These are phyloP conservation scores for Drosophila anomelani DNA, from an alignment of 2,888 invertebrate genomes.

Conservation along the genomic window DNA sequence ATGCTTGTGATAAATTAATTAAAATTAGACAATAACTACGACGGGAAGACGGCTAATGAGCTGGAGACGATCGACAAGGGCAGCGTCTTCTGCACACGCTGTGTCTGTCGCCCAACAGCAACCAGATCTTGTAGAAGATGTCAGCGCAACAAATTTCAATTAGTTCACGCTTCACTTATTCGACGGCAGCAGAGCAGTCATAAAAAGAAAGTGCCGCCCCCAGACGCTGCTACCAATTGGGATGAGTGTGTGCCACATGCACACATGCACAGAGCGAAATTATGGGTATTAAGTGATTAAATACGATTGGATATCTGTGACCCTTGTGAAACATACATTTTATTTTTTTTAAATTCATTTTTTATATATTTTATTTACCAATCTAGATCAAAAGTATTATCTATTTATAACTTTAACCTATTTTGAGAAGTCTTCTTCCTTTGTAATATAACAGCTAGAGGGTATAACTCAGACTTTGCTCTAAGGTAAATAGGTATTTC, in stretches of 20 bases:
- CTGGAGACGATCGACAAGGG: conserved; percentile 70
- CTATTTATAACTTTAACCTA: too few relatives aligned
- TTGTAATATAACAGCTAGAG: too few relatives aligned
- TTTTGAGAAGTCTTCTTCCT: not conserved
- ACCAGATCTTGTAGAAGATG: conserved; percentile 73
- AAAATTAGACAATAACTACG: conserved; percentile 77
- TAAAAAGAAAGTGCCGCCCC: conserved; percentile 77
- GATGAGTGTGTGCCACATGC: conserved; percentile 35
- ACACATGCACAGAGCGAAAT: conserved; percentile 9
- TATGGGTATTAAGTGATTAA: not conserved
- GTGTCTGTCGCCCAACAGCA: conserved; percentile 46
- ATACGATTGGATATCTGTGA: not conserved
- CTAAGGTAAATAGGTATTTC: not conserved
- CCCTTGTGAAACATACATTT: not conserved
- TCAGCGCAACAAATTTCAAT: conserved; percentile 82
- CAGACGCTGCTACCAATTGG: conserved; percentile 39
- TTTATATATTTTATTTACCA: too few relatives aligned
- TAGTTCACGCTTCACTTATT: conserved; percentile 83
- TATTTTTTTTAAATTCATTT: not conserved
- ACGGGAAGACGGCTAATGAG: conserved; percentile 74
- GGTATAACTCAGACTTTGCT: too few relatives aligned
- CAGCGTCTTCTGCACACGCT: conserved; percentile 2
- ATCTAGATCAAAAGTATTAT: too few relatives aligned
- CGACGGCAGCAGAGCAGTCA: conserved; percentile 60
- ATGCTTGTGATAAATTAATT: conserved; percentile 78